Percentiles rank a stretch among this genome's conserved stretches.
These are phyloP conservation scores for Druon quercuslanigerum DNA, from an alignment of 1,140 invertebrate species.

Conservation along the genomic window DNA sequence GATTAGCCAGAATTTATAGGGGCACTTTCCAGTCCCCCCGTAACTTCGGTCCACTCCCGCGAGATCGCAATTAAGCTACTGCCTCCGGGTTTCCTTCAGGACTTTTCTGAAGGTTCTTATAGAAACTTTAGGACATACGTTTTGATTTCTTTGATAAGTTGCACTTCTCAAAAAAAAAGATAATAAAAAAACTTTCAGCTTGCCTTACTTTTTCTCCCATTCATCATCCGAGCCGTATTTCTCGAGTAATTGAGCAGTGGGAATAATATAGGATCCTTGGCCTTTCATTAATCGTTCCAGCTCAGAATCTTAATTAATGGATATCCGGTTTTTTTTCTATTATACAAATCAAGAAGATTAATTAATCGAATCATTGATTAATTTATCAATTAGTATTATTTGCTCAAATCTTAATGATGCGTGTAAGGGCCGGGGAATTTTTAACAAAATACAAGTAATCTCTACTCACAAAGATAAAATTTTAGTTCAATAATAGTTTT, in stretches of 20 bases:
- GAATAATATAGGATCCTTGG: neutral
- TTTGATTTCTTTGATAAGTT: constrained; percentile 9
- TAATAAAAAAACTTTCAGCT: too few species aligned
- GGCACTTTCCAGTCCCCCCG: constrained; percentile 52
- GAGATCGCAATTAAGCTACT: constrained; percentile 45
- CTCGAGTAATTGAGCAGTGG: neutral
- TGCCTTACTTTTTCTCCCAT: constrained; percentile 20
- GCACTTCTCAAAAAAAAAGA: too few species aligned
- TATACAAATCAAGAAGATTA: too few species aligned
- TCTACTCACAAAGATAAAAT: too few species aligned
- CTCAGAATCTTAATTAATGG: too few species aligned
- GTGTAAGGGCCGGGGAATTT: too few species aligned
- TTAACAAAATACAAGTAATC: too few species aligned
- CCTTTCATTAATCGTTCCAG: neutral
- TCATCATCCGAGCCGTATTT: neutral
- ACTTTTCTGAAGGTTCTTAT: constrained; percentile 35
- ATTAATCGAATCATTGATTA: too few species aligned
- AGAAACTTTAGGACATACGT: constrained; percentile 30
- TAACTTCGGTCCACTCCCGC: constrained; percentile 34
- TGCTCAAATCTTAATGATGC: too few species aligned
- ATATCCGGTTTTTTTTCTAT: too few species aligned
- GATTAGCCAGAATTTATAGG: constrained; percentile 66
- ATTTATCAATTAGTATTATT: too few species aligned
- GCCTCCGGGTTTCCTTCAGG: constrained; percentile 26
- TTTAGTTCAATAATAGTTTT: too few species aligned